Percentiles rank a stretch among this genome's conserved stretches.
Conservation (phyloP, 2,797 vertebrate genomes). For the Amblyraja radiata region DNA sequence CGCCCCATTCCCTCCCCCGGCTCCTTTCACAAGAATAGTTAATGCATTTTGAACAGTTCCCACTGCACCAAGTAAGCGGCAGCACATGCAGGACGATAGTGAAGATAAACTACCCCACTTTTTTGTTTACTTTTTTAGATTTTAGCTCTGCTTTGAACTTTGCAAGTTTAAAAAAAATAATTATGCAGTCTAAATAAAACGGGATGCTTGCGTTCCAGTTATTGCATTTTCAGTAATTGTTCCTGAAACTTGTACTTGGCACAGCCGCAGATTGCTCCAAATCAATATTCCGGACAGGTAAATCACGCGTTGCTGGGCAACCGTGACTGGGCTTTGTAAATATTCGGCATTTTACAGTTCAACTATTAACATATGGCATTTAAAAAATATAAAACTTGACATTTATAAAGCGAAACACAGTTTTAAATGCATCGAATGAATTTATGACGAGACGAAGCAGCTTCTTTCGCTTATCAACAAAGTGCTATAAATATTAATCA, state of each 20-base stretch:
- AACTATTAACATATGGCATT: background rate
- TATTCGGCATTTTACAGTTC: background rate
- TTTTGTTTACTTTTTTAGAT: background rate
- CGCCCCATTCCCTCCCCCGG: background rate
- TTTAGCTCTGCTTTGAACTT: background rate
- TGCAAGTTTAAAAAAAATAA: background rate
- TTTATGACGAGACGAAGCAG: background rate
- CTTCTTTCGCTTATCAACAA: background rate
- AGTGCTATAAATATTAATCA: background rate
- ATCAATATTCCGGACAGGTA: background rate
- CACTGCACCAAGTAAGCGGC: background rate
- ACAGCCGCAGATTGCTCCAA: background rate
- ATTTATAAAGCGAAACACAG: background rate
- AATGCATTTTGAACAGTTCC: background rate
- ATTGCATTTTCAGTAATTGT: background rate
- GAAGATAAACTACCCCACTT: background rate
- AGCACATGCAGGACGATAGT: background rate
- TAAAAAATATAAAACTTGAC: background rate
- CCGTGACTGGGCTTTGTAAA: background rate
- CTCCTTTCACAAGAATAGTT: background rate
- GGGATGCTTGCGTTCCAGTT: too few relatives aligned
- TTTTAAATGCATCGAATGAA: background rate
- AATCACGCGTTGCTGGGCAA: slow-evolving; percentile 7
- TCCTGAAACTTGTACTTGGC: background rate
- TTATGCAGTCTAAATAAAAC: too few relatives aligned